Base-by-base conservation (phyloP, 2,797 vertebrate genomes). In the Lindbergichthys nudifrons region DNA sequence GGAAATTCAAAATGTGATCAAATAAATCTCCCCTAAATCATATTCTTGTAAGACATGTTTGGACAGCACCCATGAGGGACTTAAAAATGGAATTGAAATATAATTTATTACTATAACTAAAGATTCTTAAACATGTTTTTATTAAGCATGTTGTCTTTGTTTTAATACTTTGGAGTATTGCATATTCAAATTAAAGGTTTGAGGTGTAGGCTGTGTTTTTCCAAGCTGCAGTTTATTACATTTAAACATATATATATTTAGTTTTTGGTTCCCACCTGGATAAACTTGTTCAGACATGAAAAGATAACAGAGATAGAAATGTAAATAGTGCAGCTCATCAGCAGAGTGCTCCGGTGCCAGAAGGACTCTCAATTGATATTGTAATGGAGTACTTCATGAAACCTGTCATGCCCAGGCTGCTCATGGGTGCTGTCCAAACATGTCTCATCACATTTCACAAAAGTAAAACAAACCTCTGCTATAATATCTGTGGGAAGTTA, bases 351-450 rank as follows among this genome's bases (percentile, higher is more conserved):
- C 67, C 3, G 2, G 19, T 74, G 39, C 39, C 54, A 52, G 10
- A 73, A 81, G 19, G 70, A 75, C 75, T 65, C 74, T 82, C 58
- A 4, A 83, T 88, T 91, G 73, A 83, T 81, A 87, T 85, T 81
- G 4, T 73, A 89, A 90, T 87, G 52, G 41, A 67, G 42, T 63
- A 26, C 64, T 78, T 60, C 11, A 45, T 67, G 69, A 86, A 83
- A 80, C 65, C 56, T 79, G 56, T 65, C 74, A 60, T 58, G 89
- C 67, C 89, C 70, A 14, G 87, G 51, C 90, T 91, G 87, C 67
- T 63, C 18, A 8, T 5, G 42, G 71, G 19, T 12, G 6, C 61
- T 63, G 68, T 77, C 75, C 68, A 65, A 60, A 83, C 83, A 76
- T 64, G 80, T 80, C 61, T 56, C 15, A 36, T 59, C 1, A 45